These are phyloP conservation scores for Craterocephalus amniculus DNA, from an alignment of 2,797 vertebrate species.

Conservation along the genomic window DNA sequence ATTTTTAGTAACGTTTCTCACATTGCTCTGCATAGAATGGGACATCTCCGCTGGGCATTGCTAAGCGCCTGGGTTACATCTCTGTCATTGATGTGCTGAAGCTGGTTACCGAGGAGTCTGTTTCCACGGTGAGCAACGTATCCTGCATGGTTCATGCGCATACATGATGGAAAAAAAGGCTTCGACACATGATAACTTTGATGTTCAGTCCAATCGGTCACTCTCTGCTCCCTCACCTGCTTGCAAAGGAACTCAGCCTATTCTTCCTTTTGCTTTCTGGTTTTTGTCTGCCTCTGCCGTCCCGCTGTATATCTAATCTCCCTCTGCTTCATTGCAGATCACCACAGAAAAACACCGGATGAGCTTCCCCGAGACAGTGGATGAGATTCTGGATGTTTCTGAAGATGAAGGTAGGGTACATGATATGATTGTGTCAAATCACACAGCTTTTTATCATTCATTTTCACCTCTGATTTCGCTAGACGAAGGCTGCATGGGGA, in stretches of 20 bases:
- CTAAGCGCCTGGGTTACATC: conserved; percentile 95
- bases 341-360: conserved; percentile 93
- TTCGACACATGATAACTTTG: conserved; percentile 19
- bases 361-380: conserved; percentile 98
- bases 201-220: conserved; percentile 9
- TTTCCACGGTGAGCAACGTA: conserved; percentile 83
- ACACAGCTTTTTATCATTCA: conserved; percentile 20
- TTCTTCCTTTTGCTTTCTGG: background rate
- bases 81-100: conserved; percentile 97
- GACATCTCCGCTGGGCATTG: conserved; percentile 95
- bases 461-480: conserved; percentile 52
- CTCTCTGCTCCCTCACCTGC: conserved; percentile 11
- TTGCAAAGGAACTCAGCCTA: conserved; percentile 10
- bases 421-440: conserved; percentile 35
- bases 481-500: conserved; percentile 33
- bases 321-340: conserved; percentile 65
- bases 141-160: conserved; percentile 24
- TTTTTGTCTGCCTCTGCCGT: too few species aligned
- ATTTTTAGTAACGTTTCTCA: conserved; percentile 13
- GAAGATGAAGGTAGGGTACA: conserved; percentile 92
- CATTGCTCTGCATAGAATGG: conserved; percentile 83
- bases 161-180: conserved; percentile 5
- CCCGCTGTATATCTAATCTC: background rate
- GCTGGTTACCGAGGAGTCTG: conserved; percentile 91
- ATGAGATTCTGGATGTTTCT: conserved; percentile 96